Base-by-base conservation (phyloP, 2,888 invertebrate species). In the Sphaerophoria rueppellii region DNA sequence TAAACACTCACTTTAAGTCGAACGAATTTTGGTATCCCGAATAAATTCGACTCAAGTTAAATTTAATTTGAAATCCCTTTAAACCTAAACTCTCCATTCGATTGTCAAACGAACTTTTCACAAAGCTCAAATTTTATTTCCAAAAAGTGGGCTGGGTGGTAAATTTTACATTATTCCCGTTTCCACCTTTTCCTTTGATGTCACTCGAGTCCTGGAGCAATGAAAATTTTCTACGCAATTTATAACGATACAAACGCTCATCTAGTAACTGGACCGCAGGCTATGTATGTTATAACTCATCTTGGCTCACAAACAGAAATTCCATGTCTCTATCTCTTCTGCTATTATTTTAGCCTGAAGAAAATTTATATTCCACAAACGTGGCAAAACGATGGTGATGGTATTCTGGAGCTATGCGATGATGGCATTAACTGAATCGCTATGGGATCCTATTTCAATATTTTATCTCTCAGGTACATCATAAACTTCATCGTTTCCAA, bases 361-460 rank as follows among this genome's bases (percentile, higher is more conserved):
- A 61, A 54, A 72, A 72, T 74, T 79, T 50, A 61, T 70, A n/a
- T 58, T 65, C 14, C 40, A 24, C 12, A 40, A 63, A 16, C 48
- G 46, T 71, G 65, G 37, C 14, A 37, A 24, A 48, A 16, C 52
- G 37, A 40, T 55, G 40, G 63, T 65, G 7, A 24, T 24, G 24
- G 24, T 1, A 24, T 24, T 24, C 24, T 24, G 24, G 2, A 46
- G 32, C 43, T 32, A 37, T 40, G 7, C 63, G 50, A 37, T 50
- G 74, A 14, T 63, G 43, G 80, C 73, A 69, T 73, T 69, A 73
- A 69, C 78, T 73, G 61, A 72, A 60, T 75, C 71, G 54, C 79
- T 43, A 60, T 80, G 67, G 83, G 83, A 79, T 83, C 83, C 80
- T 83, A 83, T 85, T 85, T 85, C 76, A 81, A 81, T 85, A 85